phyloP scores from a whole-genome alignment of 2,797 vertebrate genomes.

The Chaunax sp. region DNA sequence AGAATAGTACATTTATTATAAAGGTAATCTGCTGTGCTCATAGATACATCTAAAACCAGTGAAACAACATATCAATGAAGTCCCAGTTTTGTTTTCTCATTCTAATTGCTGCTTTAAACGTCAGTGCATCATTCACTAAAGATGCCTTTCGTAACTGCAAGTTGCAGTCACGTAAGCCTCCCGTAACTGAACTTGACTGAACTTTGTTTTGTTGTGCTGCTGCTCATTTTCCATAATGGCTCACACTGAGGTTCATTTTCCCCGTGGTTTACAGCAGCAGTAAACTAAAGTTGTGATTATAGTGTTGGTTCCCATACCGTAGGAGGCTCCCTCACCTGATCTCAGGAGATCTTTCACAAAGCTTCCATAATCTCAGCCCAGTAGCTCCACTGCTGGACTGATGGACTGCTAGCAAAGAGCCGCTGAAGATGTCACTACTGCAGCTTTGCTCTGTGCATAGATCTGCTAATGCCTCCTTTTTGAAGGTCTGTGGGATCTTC shows the following conservation, averaged over 20 bases:
- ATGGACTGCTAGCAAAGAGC: slow-evolving; percentile 64
- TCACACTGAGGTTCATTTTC: slow-evolving; percentile 33
- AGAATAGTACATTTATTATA: too few relatives aligned
- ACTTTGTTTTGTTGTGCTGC: slow-evolving; percentile 17
- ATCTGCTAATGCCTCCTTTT: slow-evolving; percentile 69
- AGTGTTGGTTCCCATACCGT: slow-evolving; percentile 43
- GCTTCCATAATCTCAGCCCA: slow-evolving; percentile 64
- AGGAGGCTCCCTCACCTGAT: slow-evolving; percentile 61
- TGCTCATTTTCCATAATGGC: slow-evolving; percentile 12
- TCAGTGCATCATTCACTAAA: neutral
- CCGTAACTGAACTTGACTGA: neutral
- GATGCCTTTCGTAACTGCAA: neutral
- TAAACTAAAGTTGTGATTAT: slow-evolving; percentile 43
- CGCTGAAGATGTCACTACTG: slow-evolving; percentile 62
- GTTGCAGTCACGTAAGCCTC: neutral
- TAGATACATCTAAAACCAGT: neutral
- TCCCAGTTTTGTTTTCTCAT: slow-evolving; percentile 4
- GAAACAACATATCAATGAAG: neutral
- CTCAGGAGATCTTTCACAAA: slow-evolving; percentile 65
- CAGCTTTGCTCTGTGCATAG: slow-evolving; percentile 57
- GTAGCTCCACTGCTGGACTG: slow-evolving; percentile 61
- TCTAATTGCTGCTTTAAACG: neutral
- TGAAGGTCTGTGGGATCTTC: slow-evolving; percentile 75
- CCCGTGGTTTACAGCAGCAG: slow-evolving; percentile 15
- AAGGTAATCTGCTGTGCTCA: neutral